Evolutionary conservation across 2,888 invertebrate genomes (phyloP).

Genomic region (Tipula confusa): DNA sequence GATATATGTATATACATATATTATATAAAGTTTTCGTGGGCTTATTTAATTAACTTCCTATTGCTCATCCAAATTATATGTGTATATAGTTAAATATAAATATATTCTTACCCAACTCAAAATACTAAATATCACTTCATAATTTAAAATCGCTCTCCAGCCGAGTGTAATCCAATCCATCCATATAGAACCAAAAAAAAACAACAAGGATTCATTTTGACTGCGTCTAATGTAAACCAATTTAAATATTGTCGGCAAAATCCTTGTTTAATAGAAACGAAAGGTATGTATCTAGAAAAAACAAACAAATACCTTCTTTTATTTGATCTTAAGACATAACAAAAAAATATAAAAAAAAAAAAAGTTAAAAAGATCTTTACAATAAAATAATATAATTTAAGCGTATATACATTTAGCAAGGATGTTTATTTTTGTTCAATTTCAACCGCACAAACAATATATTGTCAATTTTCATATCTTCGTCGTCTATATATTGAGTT

Average conservation of each 20-base stretch:
- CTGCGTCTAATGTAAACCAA: not conserved
- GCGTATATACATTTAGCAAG: not conserved
- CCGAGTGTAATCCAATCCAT: not conserved
- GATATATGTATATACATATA: no score
- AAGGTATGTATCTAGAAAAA: not conserved
- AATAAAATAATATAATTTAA: not conserved
- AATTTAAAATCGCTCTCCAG: not conserved
- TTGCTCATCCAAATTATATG: not conserved
- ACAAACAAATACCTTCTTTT: not conserved
- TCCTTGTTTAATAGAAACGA: not conserved
- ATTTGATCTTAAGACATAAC: not conserved
- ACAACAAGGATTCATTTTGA: not conserved
- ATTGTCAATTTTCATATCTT: not conserved
- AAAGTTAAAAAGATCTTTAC: not conserved
- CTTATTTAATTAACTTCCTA: not conserved
- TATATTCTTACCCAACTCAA: not conserved
- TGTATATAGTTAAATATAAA: not conserved
- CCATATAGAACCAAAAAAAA: not conserved
- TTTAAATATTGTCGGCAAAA: constrained; percentile 20
- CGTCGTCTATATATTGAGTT: not conserved
- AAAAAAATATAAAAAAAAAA: not conserved
- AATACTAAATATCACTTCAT: not conserved
- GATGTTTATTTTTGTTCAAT: not conserved
- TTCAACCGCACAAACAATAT: constrained; percentile 3
- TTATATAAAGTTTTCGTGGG: not conserved